Base-by-base conservation (phyloP, 2,888 invertebrate species). In the Drosophila rubida region DNA sequence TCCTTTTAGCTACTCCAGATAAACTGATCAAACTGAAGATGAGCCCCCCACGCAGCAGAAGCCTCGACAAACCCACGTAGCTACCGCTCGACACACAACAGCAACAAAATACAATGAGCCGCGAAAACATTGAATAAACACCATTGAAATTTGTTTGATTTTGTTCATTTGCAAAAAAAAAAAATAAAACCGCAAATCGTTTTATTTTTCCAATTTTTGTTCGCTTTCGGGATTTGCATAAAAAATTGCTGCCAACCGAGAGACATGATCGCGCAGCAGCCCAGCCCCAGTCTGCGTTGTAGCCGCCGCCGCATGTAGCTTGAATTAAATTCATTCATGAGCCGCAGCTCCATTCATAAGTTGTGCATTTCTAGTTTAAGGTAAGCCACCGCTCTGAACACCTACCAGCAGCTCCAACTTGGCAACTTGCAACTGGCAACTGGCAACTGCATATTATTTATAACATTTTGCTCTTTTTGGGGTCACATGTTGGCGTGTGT, bases 401-500 rank as follows among this genome's bases (percentile, higher is more conserved):
- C 84, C 83, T 87, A 87, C 83, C 64, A 87, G 42, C 49, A 48
- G 27, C 57, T 39, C 14, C 39, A 51, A 13, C 50, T 32, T 37
- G 23, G 41, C 49, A 44, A 25, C 60, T 42, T 2, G 25, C 19
- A 19, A 19, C 19, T 19, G 25, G 35, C 59, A 45, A 63, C 54
- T 53, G 57, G 73, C 70, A 67, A 69, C 79, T 83, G 84, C 84
- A 86, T 74, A 82, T 82, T 82, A 82, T 82, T 82, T 86, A 83
- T 83, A 70, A 81, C 74, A 84, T 81, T 86, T 87, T 86, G 75
- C 46, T 61, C 62, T 64, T 64, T 83, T 88, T 83, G 87, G 89
- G 89, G 89, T 83, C 89, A 88, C 75, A 87, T 84, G 83, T 88
- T 84, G 83, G 83, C 83, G 83, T 84, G 87, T 81, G 89, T 87